A percentile compares a stretch with the other conserved stretches of the same genome.
phyloP scores from a whole-genome alignment of 2,797 vertebrate genomes.

The Pangasius krempfi region DNA sequence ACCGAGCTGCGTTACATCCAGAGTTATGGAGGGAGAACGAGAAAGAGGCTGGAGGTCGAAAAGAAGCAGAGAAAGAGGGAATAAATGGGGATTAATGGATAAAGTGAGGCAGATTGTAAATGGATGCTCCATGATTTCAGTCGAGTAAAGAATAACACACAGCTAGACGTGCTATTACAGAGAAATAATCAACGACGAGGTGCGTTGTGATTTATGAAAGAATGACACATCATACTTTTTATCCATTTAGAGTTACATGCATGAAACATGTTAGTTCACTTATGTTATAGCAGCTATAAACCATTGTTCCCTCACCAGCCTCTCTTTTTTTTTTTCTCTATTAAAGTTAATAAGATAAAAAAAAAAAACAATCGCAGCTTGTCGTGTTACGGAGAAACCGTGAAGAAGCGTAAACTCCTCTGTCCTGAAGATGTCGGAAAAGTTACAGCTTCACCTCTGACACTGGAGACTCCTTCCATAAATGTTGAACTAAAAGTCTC shows the following conservation, averaged over 20 bases:
- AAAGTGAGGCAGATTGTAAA: too few relatives aligned
- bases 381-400: too few relatives aligned
- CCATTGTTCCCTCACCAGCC: too few relatives aligned
- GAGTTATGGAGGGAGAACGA: constrained; percentile 52
- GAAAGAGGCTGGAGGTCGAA: neutral
- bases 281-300: too few relatives aligned
- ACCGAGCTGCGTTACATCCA: constrained; percentile 61
- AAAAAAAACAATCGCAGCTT: too few relatives aligned
- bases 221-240: too few relatives aligned
- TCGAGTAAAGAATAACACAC: neutral
- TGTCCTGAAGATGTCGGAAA: too few relatives aligned
- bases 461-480: neutral
- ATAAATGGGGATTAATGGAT: neutral
- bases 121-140: neutral
- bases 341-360: too few relatives aligned
- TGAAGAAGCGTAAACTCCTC: too few relatives aligned
- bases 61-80: constrained; percentile 6
- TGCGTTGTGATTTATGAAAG: neutral
- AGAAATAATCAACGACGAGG: neutral
- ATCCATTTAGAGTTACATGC: too few relatives aligned
- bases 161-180: neutral
- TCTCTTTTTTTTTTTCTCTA: too few relatives aligned
- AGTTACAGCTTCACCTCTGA: neutral
- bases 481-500: neutral
- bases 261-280: too few relatives aligned